Percentiles rank a stretch among this genome's conserved stretches.
These are phyloP conservation scores for Ramphastos sulfuratus DNA, from an alignment of 2,113 vertebrate genomes.

Conservation along the genomic window DNA sequence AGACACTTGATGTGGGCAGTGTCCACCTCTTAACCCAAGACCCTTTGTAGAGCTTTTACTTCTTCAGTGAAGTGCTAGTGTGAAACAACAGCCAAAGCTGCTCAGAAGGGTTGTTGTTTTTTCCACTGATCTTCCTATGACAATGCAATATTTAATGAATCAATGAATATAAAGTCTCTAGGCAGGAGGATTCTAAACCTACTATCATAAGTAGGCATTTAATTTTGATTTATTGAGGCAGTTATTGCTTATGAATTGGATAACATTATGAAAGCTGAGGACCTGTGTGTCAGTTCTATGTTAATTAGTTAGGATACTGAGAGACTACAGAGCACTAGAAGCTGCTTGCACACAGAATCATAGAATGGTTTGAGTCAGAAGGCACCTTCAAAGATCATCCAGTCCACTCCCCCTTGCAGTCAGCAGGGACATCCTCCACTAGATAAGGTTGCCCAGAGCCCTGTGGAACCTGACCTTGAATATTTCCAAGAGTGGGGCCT, in stretches of 20 bases:
- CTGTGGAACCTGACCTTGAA: no score
- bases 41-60: neutral
- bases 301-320: constrained; percentile 66
- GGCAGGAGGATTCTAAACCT: constrained; percentile 54
- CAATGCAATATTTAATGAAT: constrained; percentile 31
- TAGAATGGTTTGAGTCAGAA: no score
- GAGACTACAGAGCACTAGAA: constrained; percentile 40
- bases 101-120: neutral
- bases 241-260: constrained; percentile 63
- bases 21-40: neutral
- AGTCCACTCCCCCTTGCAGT: no score
- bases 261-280: constrained; percentile 44
- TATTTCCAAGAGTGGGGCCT: no score
- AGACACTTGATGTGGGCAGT: neutral
- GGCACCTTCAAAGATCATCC: no score
- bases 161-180: constrained; percentile 56
- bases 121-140: neutral
- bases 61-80: neutral
- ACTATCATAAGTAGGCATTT: constrained; percentile 47
- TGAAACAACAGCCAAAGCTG: neutral
- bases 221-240: constrained; percentile 71
- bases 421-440: no score
- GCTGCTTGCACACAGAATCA: neutral
- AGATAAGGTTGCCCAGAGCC: no score
- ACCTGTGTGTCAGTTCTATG: constrained; percentile 27